These are phyloP conservation scores for Bombus picipes DNA, from an alignment of 1,140 invertebrate genomes.

Conservation along the genomic window DNA sequence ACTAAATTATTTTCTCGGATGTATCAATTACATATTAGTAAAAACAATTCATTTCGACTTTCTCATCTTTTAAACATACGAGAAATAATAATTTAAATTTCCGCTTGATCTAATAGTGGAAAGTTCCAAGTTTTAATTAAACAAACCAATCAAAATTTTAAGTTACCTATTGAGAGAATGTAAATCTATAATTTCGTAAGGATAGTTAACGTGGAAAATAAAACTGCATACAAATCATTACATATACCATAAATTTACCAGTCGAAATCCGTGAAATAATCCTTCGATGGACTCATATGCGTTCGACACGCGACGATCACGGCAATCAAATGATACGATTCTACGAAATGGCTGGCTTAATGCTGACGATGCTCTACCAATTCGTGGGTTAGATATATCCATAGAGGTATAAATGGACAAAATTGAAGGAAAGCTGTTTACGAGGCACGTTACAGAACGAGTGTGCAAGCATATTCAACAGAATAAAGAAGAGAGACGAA, in stretches of 20 bases:
- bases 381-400: slow-evolving; percentile 61
- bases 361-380: slow-evolving; percentile 60
- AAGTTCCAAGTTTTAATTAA: not conserved
- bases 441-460: slow-evolving; percentile 63
- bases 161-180: too few relatives aligned
- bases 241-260: not conserved
- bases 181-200: not conserved
- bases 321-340: slow-evolving; percentile 59
- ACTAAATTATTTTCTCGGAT: not conserved
- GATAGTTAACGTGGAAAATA: not conserved
- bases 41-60: not conserved
- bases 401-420: slow-evolving; percentile 60
- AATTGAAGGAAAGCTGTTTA: slow-evolving; percentile 79
- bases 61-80: not conserved
- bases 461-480: slow-evolving; percentile 26
- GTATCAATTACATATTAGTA: not conserved
- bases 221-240: not conserved
- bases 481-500: slow-evolving; percentile 28
- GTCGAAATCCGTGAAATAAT: not conserved
- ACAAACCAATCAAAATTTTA: too few relatives aligned
- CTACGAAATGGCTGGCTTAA: slow-evolving; percentile 57
- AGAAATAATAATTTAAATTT: not conserved
- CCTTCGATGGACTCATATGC: not conserved
- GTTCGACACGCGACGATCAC: slow-evolving; percentile 1
- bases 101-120: not conserved